A percentile compares a stretch with the other conserved stretches of the same genome.
phyloP scores from a whole-genome alignment of 2,888 invertebrate species.

The Eustalomyia histrio region DNA sequence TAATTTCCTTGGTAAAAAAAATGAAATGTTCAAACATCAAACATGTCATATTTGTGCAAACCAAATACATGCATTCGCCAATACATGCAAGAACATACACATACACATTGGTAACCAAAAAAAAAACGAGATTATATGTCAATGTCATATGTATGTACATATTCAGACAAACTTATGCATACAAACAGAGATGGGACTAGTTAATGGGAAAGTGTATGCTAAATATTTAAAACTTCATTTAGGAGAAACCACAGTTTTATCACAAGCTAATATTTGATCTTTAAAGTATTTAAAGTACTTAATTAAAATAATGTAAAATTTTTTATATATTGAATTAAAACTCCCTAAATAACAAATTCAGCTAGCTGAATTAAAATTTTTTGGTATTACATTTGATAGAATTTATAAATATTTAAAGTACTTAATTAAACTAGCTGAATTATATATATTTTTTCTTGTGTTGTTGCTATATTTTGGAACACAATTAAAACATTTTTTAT shows the following conservation, averaged over 20 bases:
- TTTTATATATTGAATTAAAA: too few relatives aligned
- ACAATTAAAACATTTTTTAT: too few relatives aligned
- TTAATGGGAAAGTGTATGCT: background rate
- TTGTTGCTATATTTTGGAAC: too few relatives aligned
- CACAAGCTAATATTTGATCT: too few relatives aligned
- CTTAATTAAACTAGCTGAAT: too few relatives aligned
- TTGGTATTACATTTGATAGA: too few relatives aligned
- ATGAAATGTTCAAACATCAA: slow-evolving; percentile 25
- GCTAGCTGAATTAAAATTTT: slow-evolving; percentile 1
- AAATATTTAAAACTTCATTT: too few relatives aligned
- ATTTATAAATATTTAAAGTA: too few relatives aligned
- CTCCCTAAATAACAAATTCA: background rate
- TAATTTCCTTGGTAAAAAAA: slow-evolving; percentile 43
- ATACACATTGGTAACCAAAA: background rate
- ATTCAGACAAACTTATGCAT: background rate
- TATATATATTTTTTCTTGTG: too few relatives aligned
- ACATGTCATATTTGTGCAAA: slow-evolving; percentile 40
- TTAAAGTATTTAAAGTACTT: too few relatives aligned
- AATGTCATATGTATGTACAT: slow-evolving; percentile 25
- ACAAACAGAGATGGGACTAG: background rate
- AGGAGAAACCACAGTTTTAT: too few relatives aligned
- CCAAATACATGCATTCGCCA: background rate
- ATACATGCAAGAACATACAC: background rate
- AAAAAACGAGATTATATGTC: slow-evolving; percentile 37
- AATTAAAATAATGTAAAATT: too few relatives aligned